Base-by-base conservation (phyloP, 2,113 vertebrate species). In the Sardina pilchardus region DNA sequence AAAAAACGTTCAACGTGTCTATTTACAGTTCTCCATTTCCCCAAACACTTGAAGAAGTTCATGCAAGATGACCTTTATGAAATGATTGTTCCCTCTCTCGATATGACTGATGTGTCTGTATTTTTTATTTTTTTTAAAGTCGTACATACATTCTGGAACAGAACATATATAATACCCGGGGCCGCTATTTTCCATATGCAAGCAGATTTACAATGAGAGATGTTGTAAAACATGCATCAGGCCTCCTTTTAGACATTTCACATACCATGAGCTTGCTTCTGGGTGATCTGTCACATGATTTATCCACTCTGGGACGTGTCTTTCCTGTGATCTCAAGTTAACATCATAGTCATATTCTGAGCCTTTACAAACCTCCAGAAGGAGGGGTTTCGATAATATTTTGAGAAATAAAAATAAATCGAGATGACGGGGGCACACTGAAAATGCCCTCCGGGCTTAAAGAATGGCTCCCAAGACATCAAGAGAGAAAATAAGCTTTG, bases 1-100 rank as follows among this genome's bases (percentile, higher is more conserved):
- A 93, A 91, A 88, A 88, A 89, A 63, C 83, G 26, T 44, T 83
- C 45, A 84, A 47, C 84, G 85, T 88, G 89, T 91, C 80, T 90
- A 83, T 92, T 91, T 90, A 92, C 83, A 71, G 87, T 89, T 82
- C 43, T 39, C 59, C 34, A 17, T 82, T 87, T 59, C 30, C 71
- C 71, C 71, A 86, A 89, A 90, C 87, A 88, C 36, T 34, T 80
- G 67, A 24, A 26, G 47, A 85, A 56, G 81, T 50, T 39, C 83
- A 82, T 50, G 16, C 21, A 81, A 14, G 81, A 84, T 75, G 45
- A 44, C 50, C 75, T 88, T 81, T 53, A 26, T 78, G 34, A 78
- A 34, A 78, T 34, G 14, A 78, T 36, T 78, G 30, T 67, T 59
- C 21, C 0, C 21, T 59, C 53, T 59, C 19, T 59, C 1, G 5